Conservation (phyloP, 2,888 invertebrate species). For the Alloplasta piceator region DNA sequence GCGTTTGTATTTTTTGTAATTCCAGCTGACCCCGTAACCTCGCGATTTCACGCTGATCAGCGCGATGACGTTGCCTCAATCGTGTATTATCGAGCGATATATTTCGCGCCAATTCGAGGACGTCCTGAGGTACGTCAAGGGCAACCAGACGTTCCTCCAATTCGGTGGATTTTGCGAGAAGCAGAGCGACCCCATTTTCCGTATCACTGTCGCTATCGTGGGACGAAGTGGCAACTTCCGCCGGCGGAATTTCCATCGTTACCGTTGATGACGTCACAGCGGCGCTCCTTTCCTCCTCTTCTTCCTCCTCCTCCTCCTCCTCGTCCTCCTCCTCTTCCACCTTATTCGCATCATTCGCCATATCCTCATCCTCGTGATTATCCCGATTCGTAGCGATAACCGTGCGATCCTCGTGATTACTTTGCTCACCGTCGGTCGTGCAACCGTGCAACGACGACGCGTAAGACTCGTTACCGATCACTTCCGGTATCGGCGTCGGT, state of each 20-base stretch:
- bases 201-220: constrained; percentile 72
- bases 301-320: constrained; percentile 58
- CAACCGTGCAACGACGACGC: constrained; percentile 47
- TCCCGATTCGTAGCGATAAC: constrained; percentile 4
- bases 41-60: constrained; percentile 76
- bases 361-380: not conserved
- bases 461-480: constrained; percentile 58
- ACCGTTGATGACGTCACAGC: constrained; percentile 81
- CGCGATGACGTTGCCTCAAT: constrained; percentile 70
- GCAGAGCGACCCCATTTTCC: constrained; percentile 49
- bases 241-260: constrained; percentile 72
- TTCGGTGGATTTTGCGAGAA: constrained; percentile 63
- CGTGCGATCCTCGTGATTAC: constrained; percentile 32
- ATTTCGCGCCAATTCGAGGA: constrained; percentile 72
- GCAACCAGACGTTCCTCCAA: constrained; percentile 75
- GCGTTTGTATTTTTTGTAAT: constrained; percentile 68
- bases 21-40: constrained; percentile 75
- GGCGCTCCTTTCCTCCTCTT: constrained; percentile 78
- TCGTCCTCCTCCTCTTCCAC: constrained; percentile 29
- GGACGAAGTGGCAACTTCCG: constrained; percentile 74
- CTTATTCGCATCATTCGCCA: not conserved
- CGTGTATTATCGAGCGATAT: constrained; percentile 69
- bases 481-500: constrained; percentile 71
- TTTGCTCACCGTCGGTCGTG: constrained; percentile 46
- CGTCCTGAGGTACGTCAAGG: constrained; percentile 76